Conservation (phyloP, 1,140 invertebrate species). For the Caenorhabditis brenneri region DNA sequence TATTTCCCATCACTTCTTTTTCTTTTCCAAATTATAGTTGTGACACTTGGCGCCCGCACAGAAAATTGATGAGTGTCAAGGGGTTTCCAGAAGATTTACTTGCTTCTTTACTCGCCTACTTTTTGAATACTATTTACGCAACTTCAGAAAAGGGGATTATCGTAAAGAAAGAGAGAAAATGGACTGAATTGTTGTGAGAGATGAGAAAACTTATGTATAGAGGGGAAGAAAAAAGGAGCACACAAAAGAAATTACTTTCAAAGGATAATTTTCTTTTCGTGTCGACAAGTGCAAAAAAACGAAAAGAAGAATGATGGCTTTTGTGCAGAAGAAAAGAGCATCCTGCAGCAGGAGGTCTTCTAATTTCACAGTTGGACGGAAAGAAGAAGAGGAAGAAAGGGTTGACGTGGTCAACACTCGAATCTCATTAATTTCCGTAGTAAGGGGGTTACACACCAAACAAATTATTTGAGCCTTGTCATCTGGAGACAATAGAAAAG, state of each 20-base stretch:
- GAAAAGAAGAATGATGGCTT: background rate
- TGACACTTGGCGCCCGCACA: slow-evolving; percentile 14
- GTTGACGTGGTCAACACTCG: background rate
- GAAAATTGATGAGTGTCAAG: slow-evolving; percentile 40
- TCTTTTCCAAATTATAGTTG: slow-evolving; percentile 29
- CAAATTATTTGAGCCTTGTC: slow-evolving; percentile 36
- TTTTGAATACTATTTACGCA: slow-evolving; percentile 41
- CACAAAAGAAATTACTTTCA: slow-evolving; percentile 30
- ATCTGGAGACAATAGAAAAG: background rate
- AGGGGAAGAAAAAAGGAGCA: background rate
- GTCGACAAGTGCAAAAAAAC: slow-evolving; percentile 29
- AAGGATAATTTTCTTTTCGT: background rate
- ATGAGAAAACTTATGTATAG: background rate
- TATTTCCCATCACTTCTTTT: background rate
- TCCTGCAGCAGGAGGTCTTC: background rate
- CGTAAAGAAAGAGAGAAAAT: background rate
- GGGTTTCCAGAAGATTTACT: slow-evolving; percentile 40
- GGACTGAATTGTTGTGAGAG: background rate
- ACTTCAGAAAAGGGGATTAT: slow-evolving; percentile 4
- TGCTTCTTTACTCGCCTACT: background rate
- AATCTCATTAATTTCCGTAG: slow-evolving; percentile 30
- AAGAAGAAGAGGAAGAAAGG: background rate
- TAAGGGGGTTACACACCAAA: background rate
- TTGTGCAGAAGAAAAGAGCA: background rate
- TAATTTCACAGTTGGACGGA: background rate